Conservation (phyloP, 2,113 vertebrate species). For the Brienomyrus longianalis region DNA sequence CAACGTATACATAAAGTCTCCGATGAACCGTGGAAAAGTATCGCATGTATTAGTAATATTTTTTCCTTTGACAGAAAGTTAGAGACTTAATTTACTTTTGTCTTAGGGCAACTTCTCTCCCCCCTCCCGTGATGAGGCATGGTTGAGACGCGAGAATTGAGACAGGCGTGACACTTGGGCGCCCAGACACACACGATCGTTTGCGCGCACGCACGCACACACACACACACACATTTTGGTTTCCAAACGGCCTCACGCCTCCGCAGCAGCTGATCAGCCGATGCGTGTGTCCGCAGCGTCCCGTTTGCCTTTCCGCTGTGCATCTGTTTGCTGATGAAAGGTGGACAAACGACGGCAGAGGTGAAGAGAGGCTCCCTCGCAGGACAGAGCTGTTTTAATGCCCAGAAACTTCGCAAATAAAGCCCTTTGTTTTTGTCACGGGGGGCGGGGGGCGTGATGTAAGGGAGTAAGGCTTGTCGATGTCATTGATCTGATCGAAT, state of each 20-base stretch:
- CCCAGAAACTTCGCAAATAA: conserved; percentile 74
- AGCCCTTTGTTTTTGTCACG: conserved; percentile 67
- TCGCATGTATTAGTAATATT: conserved; percentile 52
- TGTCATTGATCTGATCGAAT: conserved; percentile 19
- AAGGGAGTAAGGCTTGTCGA: conserved; percentile 71
- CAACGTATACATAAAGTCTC: conserved; percentile 94
- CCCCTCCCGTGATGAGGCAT: not conserved
- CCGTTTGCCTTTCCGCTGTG: not conserved
- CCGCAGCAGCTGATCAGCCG: not conserved
- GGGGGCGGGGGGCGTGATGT: conserved; percentile 45
- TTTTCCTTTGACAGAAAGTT: conserved; percentile 77
- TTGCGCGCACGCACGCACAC: not conserved
- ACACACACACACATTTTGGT: not conserved
- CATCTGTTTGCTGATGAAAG: not conserved
- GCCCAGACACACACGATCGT: not conserved
- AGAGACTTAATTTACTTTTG: conserved; percentile 28
- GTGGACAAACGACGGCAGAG: not conserved
- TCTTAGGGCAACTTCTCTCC: not conserved
- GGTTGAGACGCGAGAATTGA: not conserved
- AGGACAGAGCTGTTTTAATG: conserved; percentile 73
- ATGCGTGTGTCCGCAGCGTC: not conserved
- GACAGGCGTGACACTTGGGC: not conserved
- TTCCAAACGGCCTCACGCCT: not conserved
- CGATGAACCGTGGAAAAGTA: conserved; percentile 76
- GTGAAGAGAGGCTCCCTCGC: conserved; percentile 59